Conservation (phyloP, 2,888 invertebrate genomes). For the Petrolisthes cinctipes region DNA sequence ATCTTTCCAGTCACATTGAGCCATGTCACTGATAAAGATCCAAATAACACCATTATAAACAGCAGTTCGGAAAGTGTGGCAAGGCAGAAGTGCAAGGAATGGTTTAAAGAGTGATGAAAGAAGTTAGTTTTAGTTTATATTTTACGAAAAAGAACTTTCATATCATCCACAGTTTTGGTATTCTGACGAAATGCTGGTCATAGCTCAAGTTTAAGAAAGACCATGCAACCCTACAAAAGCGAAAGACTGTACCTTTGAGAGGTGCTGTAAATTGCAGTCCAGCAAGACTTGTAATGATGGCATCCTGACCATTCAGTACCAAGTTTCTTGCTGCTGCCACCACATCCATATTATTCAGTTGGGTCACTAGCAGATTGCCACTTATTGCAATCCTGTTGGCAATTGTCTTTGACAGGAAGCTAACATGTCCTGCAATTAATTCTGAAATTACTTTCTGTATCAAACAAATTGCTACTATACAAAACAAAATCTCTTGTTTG, state of each 20-base stretch:
- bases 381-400: background rate
- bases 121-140: no score
- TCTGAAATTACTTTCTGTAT: no score
- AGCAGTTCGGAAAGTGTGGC: no score
- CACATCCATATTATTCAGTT: conserved; percentile 20
- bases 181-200: no score
- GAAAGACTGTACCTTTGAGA: background rate
- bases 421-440: conserved; percentile 1
- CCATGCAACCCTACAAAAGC: background rate
- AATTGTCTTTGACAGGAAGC: background rate
- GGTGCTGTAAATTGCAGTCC: background rate
- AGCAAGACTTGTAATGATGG: background rate
- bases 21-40: conserved; percentile 10
- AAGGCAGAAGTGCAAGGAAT: no score
- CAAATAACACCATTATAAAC: no score
- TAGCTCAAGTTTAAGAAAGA: background rate
- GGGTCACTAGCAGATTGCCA: conserved; percentile 10
- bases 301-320: conserved; percentile 22
- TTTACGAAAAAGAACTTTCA: no score
- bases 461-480: no score
- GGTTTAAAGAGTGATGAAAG: no score
- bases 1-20: conserved; percentile 20
- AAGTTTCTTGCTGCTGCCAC: background rate
- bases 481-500: no score
- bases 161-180: no score